phyloP scores from a whole-genome alignment of 2,113 vertebrate species.

The Pomatorhinus ruficollis region DNA sequence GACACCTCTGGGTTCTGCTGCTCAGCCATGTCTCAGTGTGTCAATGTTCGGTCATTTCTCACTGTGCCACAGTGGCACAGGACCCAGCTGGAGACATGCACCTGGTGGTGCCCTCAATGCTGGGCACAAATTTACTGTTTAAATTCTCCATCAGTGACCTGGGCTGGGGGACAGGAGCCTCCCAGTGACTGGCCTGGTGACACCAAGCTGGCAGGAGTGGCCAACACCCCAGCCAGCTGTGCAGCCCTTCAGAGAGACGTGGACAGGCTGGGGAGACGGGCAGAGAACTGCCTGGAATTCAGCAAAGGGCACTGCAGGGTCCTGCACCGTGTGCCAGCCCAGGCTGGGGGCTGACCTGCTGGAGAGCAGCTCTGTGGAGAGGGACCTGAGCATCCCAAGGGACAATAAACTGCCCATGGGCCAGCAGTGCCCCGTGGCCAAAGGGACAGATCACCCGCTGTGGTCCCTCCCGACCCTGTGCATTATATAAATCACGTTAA shows the following conservation, averaged over 20 bases:
- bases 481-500: neutral
- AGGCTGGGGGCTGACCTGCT: neutral
- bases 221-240: neutral
- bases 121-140: neutral
- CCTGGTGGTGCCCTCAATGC: neutral
- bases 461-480: neutral
- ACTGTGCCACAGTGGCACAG: neutral
- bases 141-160: neutral
- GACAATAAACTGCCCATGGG: no score
- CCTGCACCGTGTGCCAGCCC: no score
- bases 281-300: neutral
- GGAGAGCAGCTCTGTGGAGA: neutral
- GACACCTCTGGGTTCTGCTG: no score
- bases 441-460: neutral
- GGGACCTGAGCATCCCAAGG: neutral
- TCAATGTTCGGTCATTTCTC: no score
- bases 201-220: neutral
- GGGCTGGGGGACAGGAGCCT: neutral
- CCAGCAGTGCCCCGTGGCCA: neutral
- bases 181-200: neutral
- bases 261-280: neutral
- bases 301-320: neutral
- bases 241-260: neutral
- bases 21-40: no score
- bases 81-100: neutral